A percentile compares a stretch with the other conserved stretches of the same genome.
phyloP scores from a whole-genome alignment of 2,797 vertebrate species.

The Lithobates pipiens region DNA sequence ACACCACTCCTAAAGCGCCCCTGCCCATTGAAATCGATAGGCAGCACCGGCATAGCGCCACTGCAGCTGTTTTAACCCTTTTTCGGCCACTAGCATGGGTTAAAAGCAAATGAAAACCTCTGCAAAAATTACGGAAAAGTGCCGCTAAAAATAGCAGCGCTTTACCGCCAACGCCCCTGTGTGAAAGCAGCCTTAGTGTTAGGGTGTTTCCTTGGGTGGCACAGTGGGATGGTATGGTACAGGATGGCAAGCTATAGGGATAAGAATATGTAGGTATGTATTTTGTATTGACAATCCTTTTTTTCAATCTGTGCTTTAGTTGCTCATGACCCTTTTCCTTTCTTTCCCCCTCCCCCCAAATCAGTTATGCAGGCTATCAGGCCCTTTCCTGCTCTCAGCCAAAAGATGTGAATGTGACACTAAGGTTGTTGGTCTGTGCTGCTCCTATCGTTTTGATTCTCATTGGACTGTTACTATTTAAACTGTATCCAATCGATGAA shows the following conservation, averaged over 20 bases:
- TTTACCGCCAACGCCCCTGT: too few species aligned
- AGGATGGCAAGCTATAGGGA: not conserved
- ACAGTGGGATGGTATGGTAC: not conserved
- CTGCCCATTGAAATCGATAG: too few species aligned
- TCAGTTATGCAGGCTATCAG: conserved; percentile 94
- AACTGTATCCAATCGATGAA: conserved; percentile 90
- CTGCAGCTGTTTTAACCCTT: too few species aligned
- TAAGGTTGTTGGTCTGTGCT: conserved; percentile 90
- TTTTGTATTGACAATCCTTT: not conserved
- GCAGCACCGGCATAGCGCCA: too few species aligned
- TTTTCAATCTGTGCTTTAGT: not conserved
- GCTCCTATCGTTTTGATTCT: conserved; percentile 87
- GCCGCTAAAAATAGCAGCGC: too few species aligned
- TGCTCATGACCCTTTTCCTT: not conserved
- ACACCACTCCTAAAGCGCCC: too few species aligned
- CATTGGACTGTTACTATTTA: conserved; percentile 87
- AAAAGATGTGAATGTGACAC: conserved; percentile 80
- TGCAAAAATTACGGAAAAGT: too few species aligned
- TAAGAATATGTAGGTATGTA: not conserved
- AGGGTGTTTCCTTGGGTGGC: too few species aligned
- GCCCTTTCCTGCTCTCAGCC: conserved; percentile 89
- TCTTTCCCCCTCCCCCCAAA: too few species aligned
- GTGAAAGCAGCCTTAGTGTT: not conserved
- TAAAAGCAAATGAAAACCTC: too few species aligned
- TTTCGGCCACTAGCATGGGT: too few species aligned